These are phyloP conservation scores for Dromiciops gliroides DNA, from an alignment of 2,113 vertebrate genomes.

Conservation along the genomic window DNA sequence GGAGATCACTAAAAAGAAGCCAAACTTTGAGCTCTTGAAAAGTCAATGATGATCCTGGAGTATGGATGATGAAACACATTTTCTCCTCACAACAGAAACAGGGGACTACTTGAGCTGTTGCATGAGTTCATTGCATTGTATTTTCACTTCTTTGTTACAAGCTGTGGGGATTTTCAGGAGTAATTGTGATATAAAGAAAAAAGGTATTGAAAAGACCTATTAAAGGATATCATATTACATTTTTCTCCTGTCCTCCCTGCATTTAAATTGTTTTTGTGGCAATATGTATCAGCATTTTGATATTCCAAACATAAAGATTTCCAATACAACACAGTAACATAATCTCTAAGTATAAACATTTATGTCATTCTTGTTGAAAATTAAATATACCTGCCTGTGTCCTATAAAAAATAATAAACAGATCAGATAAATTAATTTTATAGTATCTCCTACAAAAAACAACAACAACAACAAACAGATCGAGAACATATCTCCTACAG, in stretches of 20 bases:
- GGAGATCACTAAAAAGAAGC: neutral
- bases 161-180: neutral
- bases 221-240: neutral
- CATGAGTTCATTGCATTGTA: neutral
- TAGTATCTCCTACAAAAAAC: no score
- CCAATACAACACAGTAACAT: neutral
- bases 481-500: no score
- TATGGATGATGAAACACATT: neutral
- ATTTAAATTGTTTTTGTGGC: neutral
- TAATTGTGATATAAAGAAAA: neutral
- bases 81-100: neutral
- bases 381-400: no score
- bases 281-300: neutral
- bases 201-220: neutral
- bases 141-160: neutral
- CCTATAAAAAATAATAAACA: no score
- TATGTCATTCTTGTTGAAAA: no score
- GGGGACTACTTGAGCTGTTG: neutral
- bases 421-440: no score
- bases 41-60: neutral
- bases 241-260: neutral
- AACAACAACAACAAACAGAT: no score
- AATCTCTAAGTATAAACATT: neutral
- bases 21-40: neutral
- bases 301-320: neutral